A percentile compares a stretch with the other conserved stretches of the same genome.
phyloP scores from a whole-genome alignment of 2,888 invertebrate genomes.

The Eristalis arbustorum region DNA sequence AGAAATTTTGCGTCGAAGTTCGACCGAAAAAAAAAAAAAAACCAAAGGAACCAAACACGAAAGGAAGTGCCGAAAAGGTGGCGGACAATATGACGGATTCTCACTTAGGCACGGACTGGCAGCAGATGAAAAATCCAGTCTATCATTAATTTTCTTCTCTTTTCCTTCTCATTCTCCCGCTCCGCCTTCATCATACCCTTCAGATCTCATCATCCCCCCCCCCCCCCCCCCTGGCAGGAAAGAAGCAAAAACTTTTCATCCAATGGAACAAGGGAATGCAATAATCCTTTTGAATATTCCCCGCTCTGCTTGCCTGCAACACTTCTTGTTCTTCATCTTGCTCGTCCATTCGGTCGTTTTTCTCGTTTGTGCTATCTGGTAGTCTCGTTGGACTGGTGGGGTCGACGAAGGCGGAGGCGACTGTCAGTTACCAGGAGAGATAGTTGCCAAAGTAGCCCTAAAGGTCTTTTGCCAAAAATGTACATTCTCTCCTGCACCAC shows the following conservation, averaged over 20 bases:
- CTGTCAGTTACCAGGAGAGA: conserved; percentile 13
- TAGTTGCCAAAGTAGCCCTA: conserved; percentile 42
- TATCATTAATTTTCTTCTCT: conserved; percentile 11
- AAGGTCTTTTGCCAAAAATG: conserved; percentile 1
- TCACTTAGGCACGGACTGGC: neutral
- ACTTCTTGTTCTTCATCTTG: neutral
- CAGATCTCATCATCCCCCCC: too few species aligned
- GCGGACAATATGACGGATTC: neutral
- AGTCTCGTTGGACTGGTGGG: neutral
- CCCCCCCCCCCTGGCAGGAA: too few species aligned
- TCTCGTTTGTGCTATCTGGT: neutral
- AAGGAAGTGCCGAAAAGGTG: too few species aligned
- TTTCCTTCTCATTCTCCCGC: neutral
- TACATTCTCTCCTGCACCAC: neutral
- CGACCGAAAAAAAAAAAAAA: neutral
- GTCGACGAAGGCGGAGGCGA: neutral
- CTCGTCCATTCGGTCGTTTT: neutral
- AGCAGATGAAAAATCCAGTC: neutral
- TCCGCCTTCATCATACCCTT: neutral
- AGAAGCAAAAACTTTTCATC: neutral
- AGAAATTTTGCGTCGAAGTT: neutral
- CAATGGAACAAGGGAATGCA: neutral
- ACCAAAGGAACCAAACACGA: too few species aligned
- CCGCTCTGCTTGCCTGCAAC: neutral
- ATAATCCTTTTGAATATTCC: conserved; percentile 25